A percentile compares a stretch with the other conserved stretches of the same genome.
Evolutionary conservation across 2,888 invertebrate species (phyloP).

Genomic region (Tipula vernalis): DNA sequence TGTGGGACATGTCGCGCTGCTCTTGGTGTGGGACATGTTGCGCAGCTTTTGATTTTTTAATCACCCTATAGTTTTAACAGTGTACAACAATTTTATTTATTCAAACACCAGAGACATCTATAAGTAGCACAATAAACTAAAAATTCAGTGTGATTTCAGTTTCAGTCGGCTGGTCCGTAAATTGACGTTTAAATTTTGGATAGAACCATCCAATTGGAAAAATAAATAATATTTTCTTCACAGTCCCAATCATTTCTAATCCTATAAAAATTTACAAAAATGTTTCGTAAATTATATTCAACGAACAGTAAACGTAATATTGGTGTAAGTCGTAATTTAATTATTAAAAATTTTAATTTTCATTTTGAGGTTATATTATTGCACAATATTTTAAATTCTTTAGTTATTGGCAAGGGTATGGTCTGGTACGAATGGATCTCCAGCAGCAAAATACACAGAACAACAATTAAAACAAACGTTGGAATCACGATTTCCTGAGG

Average conservation of each 20-base stretch:
- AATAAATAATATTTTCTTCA: too few species aligned
- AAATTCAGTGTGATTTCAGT: background rate
- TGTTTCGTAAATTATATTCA: background rate
- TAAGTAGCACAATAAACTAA: background rate
- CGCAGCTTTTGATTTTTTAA: too few species aligned
- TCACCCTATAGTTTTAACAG: too few species aligned
- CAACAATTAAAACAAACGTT: slow-evolving; percentile 15
- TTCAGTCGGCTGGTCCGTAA: background rate
- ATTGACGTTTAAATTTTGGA: background rate
- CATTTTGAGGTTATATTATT: background rate
- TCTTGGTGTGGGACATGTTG: too few species aligned
- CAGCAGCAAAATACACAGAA: slow-evolving; percentile 15
- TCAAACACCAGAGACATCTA: background rate
- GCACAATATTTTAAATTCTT: background rate
- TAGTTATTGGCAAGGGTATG: slow-evolving; percentile 17
- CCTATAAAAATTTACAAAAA: background rate
- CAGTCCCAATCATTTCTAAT: background rate
- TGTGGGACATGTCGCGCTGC: too few species aligned
- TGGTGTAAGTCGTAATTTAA: background rate
- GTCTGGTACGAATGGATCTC: slow-evolving; percentile 15
- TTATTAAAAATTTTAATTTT: background rate
- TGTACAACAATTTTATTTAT: background rate
- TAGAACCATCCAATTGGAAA: background rate
- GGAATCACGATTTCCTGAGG: slow-evolving; percentile 16
- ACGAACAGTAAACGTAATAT: background rate